Percentiles rank a stretch among this genome's conserved stretches.
phyloP scores from a whole-genome alignment of 2,113 vertebrate species.

The Dasyurus viverrinus region DNA sequence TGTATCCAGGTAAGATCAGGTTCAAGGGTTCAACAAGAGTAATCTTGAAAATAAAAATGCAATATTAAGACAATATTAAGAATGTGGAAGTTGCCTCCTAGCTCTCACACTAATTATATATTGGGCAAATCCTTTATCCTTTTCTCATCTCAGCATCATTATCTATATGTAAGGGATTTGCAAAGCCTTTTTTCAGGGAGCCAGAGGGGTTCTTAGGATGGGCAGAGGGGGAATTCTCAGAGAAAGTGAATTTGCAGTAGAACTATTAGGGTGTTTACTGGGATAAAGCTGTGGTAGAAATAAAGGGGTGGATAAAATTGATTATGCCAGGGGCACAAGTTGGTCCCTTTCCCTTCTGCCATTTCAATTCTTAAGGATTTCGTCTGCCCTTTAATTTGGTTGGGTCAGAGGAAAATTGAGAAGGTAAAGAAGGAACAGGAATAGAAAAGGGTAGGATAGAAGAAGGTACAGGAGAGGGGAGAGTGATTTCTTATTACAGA shows the following conservation, averaged over 20 bases:
- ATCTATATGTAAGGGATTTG: neutral
- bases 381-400: neutral
- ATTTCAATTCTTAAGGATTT: neutral
- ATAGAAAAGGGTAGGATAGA: neutral
- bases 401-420: neutral
- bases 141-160: neutral
- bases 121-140: neutral
- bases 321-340: neutral
- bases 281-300: neutral
- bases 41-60: neutral
- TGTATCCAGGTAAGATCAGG: neutral
- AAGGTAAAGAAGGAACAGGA: neutral
- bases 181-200: neutral
- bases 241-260: neutral
- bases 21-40: neutral
- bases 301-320: neutral
- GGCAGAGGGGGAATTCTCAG: neutral
- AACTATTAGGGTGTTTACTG: neutral
- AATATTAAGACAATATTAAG: neutral
- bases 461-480: neutral
- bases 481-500: too few species aligned
- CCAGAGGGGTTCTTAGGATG: neutral
- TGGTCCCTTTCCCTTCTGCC: neutral
- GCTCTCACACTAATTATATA: neutral
- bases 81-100: neutral